Percentiles rank a stretch among this genome's conserved stretches.
These are phyloP conservation scores for Eciton burchellii DNA, from an alignment of 1,140 invertebrate species.

Conservation along the genomic window DNA sequence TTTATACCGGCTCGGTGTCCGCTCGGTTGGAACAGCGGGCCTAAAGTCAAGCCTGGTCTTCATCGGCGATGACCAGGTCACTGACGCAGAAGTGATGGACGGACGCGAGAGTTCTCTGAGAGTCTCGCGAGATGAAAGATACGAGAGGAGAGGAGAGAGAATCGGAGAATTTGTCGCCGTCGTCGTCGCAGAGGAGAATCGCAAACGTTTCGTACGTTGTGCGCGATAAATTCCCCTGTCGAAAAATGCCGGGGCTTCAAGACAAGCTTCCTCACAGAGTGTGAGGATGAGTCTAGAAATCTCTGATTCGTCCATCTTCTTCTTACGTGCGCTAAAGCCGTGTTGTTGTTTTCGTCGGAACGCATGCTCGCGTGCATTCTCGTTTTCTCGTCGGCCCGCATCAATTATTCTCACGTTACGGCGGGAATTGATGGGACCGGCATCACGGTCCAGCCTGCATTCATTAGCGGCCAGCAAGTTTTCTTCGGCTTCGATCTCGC, in stretches of 20 bases:
- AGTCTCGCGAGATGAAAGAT: not conserved
- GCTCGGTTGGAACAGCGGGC: conserved; percentile 76
- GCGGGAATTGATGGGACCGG: conserved; percentile 65
- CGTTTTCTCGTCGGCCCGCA: conserved; percentile 29
- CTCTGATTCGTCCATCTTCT: too few relatives aligned
- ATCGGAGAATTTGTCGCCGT: not conserved
- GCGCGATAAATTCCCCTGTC: too few relatives aligned
- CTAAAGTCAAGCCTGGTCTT: conserved; percentile 73
- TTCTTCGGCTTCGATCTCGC: conserved; percentile 16
- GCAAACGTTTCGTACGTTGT: too few relatives aligned
- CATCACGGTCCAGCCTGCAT: conserved; percentile 36
- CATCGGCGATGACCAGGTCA: conserved; percentile 31
- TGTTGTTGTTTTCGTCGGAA: not conserved
- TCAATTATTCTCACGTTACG: conserved; percentile 72
- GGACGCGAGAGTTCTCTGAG: conserved; percentile 3
- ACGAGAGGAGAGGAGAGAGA: too few relatives aligned
- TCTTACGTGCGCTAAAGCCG: not conserved
- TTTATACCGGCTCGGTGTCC: conserved; percentile 80
- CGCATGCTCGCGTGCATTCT: conserved; percentile 45
- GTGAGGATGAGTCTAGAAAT: too few relatives aligned
- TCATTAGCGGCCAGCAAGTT: conserved; percentile 61
- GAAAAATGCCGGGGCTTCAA: too few relatives aligned
- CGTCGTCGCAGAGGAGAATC: too few relatives aligned
- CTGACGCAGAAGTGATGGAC: not conserved
- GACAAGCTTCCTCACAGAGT: too few relatives aligned